Conservation (phyloP, 2,797 vertebrate species). For the Oceanodroma leucorhoa region DNA sequence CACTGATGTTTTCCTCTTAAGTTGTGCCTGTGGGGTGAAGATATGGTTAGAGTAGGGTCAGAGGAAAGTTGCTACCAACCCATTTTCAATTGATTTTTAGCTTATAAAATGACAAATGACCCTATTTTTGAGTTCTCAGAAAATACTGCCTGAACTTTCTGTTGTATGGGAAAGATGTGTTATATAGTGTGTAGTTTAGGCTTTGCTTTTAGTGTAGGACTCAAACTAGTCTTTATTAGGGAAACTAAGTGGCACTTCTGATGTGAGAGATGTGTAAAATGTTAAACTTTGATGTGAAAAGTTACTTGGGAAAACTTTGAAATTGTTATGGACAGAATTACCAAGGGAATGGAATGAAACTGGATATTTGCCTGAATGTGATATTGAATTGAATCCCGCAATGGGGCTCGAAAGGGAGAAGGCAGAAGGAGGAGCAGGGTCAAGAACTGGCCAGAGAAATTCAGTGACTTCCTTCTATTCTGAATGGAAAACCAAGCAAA, state of each 20-base stretch:
- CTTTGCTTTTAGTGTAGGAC: not conserved
- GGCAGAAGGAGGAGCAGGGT: not conserved
- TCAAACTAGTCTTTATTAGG: not conserved
- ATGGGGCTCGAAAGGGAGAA: not conserved
- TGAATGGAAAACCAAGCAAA: not conserved
- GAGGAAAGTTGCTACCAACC: not conserved
- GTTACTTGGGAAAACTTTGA: not conserved
- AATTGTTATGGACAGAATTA: not conserved
- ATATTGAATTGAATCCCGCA: not conserved
- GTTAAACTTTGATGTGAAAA: not conserved
- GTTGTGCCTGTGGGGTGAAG: not conserved
- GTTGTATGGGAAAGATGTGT: not conserved
- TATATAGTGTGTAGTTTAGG: not conserved
- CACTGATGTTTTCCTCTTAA: not conserved
- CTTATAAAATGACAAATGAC: not conserved
- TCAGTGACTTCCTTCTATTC: not conserved
- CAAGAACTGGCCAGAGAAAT: not conserved
- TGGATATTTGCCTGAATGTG: not conserved
- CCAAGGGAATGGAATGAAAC: not conserved
- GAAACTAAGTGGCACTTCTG: not conserved
- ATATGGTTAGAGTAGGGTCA: not conserved
- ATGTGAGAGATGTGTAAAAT: not conserved
- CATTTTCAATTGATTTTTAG: conserved; percentile 3
- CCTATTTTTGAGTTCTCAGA: not conserved
- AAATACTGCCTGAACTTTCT: not conserved